Percentiles rank a stretch among this genome's conserved stretches.
phyloP scores from a whole-genome alignment of 2,797 vertebrate genomes.

The Pterois miles region DNA sequence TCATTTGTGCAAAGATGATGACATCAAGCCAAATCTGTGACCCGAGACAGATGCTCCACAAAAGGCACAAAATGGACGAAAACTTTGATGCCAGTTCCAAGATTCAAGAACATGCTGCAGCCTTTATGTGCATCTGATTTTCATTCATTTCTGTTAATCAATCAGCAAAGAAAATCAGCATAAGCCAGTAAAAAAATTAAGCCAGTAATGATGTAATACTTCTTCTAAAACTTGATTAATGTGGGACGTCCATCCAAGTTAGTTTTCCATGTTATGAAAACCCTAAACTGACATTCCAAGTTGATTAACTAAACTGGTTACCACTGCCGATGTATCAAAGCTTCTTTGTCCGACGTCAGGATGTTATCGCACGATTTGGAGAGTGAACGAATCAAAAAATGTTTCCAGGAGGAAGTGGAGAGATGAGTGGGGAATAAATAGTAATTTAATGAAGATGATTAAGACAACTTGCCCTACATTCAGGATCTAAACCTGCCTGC shows the following conservation, averaged over 20 bases:
- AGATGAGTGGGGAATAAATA: neutral
- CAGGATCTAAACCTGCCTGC: neutral
- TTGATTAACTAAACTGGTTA: conserved; percentile 56
- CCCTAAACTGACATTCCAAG: conserved; percentile 34
- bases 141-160: neutral
- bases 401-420: conserved; percentile 26
- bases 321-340: conserved; percentile 33
- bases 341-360: conserved; percentile 34
- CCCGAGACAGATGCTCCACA: neutral
- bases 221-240: neutral
- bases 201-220: neutral
- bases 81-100: neutral
- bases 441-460: conserved; percentile 54
- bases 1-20: conserved; percentile 7
- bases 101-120: neutral
- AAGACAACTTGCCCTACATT: conserved; percentile 42
- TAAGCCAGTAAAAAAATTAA: neutral
- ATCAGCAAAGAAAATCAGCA: neutral
- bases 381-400: conserved; percentile 27
- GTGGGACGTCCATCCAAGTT: conserved; percentile 1
- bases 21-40: conserved; percentile 13
- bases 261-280: conserved; percentile 31
- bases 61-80: neutral
- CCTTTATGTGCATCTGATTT: neutral
- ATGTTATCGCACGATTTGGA: conserved; percentile 16